Evolutionary conservation across 2,888 invertebrate species (phyloP).

Genomic region (Mesoligia furuncula): DNA sequence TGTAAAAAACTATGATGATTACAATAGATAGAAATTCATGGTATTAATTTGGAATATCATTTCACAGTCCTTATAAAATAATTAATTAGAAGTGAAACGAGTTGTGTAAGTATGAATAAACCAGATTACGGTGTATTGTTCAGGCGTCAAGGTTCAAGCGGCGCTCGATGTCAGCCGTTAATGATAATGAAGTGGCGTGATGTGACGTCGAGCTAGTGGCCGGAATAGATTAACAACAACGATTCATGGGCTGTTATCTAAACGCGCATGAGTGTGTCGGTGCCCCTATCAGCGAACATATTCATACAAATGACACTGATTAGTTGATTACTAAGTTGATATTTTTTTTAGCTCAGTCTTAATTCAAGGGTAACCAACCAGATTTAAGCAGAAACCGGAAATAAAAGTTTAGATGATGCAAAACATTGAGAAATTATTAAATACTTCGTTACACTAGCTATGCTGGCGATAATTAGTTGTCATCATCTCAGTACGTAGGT

Average conservation of each 20-base stretch:
- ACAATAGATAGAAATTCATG: conserved; percentile 6
- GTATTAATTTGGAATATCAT: neutral
- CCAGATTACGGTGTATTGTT: conserved; percentile 64
- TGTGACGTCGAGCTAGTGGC: conserved; percentile 73
- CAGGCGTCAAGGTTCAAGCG: conserved; percentile 82
- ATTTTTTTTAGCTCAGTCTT: neutral
- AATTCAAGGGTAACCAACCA: neutral
- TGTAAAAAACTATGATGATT: too few relatives aligned
- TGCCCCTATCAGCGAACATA: conserved; percentile 33
- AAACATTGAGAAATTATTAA: neutral
- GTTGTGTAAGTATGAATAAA: conserved; percentile 36
- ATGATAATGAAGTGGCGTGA: conserved; percentile 87
- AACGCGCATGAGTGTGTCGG: conserved; percentile 34
- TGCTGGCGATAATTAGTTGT: neutral
- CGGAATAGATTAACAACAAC: conserved; percentile 46
- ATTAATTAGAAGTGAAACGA: neutral
- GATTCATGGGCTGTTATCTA: conserved; percentile 53
- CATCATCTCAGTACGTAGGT: neutral
- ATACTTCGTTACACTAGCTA: neutral
- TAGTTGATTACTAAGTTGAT: conserved; percentile 41
- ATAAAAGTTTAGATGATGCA: neutral
- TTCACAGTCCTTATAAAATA: conserved; percentile 1
- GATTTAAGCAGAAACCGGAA: neutral
- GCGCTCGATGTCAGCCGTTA: conserved; percentile 61
- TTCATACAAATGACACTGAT: conserved; percentile 46